Base-by-base conservation (phyloP, 2,888 invertebrate species). In the Carabus problematicus region DNA sequence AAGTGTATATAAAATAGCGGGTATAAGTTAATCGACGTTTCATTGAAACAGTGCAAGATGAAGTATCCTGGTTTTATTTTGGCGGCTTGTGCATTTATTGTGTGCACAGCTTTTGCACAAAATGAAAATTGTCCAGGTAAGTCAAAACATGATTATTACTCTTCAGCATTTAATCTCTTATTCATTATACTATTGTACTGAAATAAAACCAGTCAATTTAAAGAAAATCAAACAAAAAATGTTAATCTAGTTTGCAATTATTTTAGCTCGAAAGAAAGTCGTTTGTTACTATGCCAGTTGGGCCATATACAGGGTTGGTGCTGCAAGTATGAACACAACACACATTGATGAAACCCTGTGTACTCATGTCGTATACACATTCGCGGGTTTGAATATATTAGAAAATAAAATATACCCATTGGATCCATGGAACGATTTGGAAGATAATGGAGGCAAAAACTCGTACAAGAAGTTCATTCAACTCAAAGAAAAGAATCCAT, bases 281-380 rank as follows among this genome's bases (percentile, higher is more conserved):
- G 80, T 85, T 1, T 85, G 85, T 72, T 86, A 85, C 72, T 81
- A 83, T 72, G 80, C 83, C 11, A 82, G 83, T 45, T 85, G 85
- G 85, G 79, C 85, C 0, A 75, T 75, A 4, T 54, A 56, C 18
- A 47, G 85, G 8, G 76, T 80, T 3, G 79, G 75, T 0, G 74
- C 74, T 8, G 85, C 84, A 1, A 73, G 76, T 16, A 84, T 82
- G 75, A 78, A 79, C 40, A 76, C 82, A 9, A 79, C 80, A 58
- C 74, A 83, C 58, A 82, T 86, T 16, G 81, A 84, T 71, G 83
- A 85, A 0, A 75, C 74, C 52, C 77, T 85, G 1, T 86, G 85
- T 75, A 84, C 85, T 0, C 85, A 86, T 75, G 73, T 85, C 2
- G 79, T 85, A 4, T 86, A 85, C 74, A 79, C 84, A 9, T 86